phyloP scores from a whole-genome alignment of 2,113 vertebrate genomes.

The Noctilio leporinus region DNA sequence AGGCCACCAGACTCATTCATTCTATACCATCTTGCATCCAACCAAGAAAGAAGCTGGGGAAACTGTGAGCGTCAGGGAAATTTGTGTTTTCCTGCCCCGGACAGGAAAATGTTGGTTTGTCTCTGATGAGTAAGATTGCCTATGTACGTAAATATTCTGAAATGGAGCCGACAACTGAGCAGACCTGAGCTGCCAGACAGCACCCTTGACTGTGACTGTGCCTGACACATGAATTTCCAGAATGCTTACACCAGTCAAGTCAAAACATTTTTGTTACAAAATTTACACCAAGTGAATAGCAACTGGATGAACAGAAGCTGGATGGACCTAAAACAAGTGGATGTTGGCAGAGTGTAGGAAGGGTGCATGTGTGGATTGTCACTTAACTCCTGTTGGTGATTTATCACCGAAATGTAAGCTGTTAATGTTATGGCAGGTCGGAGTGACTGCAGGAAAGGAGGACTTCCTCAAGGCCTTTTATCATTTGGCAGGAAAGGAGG shows the following conservation, averaged over 20 bases:
- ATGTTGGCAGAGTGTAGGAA: neutral
- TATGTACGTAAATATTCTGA: neutral
- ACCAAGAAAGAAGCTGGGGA: neutral
- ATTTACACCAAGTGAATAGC: neutral
- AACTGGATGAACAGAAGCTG: neutral
- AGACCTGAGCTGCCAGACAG: neutral
- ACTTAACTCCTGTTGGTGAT: neutral
- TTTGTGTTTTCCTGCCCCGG: neutral
- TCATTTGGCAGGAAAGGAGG: neutral
- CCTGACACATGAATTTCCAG: neutral
- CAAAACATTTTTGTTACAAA: neutral
- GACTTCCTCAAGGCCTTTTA: neutral
- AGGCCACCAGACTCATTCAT: neutral
- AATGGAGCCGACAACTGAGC: neutral
- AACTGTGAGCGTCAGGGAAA: neutral
- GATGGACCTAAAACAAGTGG: neutral
- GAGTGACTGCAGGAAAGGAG: neutral
- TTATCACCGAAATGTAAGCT: neutral
- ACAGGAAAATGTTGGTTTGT: neutral
- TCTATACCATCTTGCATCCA: neutral
- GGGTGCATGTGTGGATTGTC: neutral
- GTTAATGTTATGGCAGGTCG: neutral
- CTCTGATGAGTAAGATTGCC: neutral
- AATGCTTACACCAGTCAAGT: neutral
- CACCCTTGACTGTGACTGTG: neutral